Evolutionary conservation across 2,888 invertebrate species (phyloP).

Genomic region (Syrista parreyssii): DNA sequence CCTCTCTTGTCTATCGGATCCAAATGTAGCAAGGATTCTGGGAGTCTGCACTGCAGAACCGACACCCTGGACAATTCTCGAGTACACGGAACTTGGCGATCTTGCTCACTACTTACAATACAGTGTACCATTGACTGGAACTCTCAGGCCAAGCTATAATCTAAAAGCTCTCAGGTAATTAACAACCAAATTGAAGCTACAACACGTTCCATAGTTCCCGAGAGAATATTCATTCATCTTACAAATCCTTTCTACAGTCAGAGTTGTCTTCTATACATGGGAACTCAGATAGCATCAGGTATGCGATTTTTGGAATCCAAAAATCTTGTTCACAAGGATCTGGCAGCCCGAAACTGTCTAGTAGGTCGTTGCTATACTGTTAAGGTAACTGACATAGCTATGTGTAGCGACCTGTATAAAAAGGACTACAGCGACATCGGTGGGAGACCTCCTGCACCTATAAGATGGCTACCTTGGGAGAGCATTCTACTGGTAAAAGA

Average conservation of each 20-base stretch:
- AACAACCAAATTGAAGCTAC: background rate
- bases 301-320: constrained; percentile 84
- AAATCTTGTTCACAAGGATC: constrained; percentile 82
- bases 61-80: constrained; percentile 77
- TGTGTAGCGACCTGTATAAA: constrained; percentile 73
- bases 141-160: constrained; percentile 60
- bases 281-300: constrained; percentile 81
- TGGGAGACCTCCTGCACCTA: constrained; percentile 72
- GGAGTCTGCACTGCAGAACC: constrained; percentile 70
- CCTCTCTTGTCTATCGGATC: constrained; percentile 75
- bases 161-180: constrained; percentile 62
- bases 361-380: constrained; percentile 72
- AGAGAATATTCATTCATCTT: background rate
- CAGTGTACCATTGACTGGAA: constrained; percentile 60
- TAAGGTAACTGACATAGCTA: constrained; percentile 74
- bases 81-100: constrained; percentile 82
- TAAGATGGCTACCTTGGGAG: constrained; percentile 76
- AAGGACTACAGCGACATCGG: constrained; percentile 75
- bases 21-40: constrained; percentile 75
- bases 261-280: constrained; percentile 78
- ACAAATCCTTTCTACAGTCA: constrained; percentile 66
- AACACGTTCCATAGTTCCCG: background rate
- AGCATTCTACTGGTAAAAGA: constrained; percentile 71
- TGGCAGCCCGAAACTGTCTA: constrained; percentile 78
- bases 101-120: constrained; percentile 75